phyloP scores from a whole-genome alignment of 2,797 vertebrate species.

The Setipinna tenuifilis region DNA sequence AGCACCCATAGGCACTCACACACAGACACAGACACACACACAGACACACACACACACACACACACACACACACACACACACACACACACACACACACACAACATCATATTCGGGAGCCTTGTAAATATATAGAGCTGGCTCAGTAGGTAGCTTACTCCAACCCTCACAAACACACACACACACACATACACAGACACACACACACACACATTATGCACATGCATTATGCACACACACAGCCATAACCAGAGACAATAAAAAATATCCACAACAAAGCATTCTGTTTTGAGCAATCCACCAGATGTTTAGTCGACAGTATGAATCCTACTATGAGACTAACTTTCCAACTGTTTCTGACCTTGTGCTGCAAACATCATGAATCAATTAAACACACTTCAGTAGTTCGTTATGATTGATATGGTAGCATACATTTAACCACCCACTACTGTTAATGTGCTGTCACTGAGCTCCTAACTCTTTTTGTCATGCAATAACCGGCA shows the following conservation, averaged over 20 bases:
- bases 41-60: neutral
- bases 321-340: neutral
- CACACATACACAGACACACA: neutral
- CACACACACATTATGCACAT: neutral
- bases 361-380: neutral
- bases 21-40: neutral
- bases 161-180: neutral
- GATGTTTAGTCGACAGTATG: neutral
- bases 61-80: constrained; percentile 3
- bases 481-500: neutral
- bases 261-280: neutral
- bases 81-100: neutral
- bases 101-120: no score
- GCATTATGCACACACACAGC: constrained; percentile 27
- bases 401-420: neutral
- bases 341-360: neutral
- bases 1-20: neutral
- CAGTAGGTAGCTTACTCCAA: neutral
- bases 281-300: neutral
- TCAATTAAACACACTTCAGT: neutral
- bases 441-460: neutral
- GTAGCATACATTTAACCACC: neutral
- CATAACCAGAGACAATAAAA: no score
- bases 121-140: neutral
- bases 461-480: neutral